Evolutionary conservation across 92 coral and sea anemone genomes (phyloP).

Genomic region (Zoanthus gigantus): DNA sequence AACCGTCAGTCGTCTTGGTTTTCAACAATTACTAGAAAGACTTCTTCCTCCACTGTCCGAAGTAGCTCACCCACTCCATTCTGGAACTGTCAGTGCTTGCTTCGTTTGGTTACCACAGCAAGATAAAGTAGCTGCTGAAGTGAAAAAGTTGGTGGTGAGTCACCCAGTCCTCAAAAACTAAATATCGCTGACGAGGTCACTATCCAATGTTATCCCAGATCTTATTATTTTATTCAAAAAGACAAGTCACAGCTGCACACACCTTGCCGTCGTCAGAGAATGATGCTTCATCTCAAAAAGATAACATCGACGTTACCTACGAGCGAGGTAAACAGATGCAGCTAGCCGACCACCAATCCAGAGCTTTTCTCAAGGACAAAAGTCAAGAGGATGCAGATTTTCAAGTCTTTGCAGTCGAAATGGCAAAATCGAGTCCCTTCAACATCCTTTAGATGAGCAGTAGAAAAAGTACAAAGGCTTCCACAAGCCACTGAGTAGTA

Average conservation of each 20-base stretch:
- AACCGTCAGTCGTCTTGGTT: constrained; percentile 23
- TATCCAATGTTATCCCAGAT: neutral
- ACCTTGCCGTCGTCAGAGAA: neutral
- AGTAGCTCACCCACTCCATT: constrained; percentile 58
- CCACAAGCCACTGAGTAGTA: neutral
- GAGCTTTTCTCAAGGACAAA: constrained; percentile 32
- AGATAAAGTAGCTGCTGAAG: constrained; percentile 48
- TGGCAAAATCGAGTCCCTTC: neutral
- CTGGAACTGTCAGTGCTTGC: constrained; percentile 25
- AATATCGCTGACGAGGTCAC: constrained; percentile 54
- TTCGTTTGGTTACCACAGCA: constrained; percentile 65
- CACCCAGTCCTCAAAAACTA: constrained; percentile 61
- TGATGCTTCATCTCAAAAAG: constrained; percentile 36
- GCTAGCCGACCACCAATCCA: constrained; percentile 37
- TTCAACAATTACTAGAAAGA: constrained; percentile 35
- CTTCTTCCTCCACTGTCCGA: constrained; percentile 55
- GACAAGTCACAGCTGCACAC: neutral
- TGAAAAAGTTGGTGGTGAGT: constrained; percentile 49
- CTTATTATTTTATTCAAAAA: neutral
- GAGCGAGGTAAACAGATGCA: constrained; percentile 46
- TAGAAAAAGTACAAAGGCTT: neutral
- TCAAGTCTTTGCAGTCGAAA: constrained; percentile 35
- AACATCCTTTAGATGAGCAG: neutral
- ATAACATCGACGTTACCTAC: constrained; percentile 21
- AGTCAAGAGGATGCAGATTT: constrained; percentile 29